phyloP scores from a whole-genome alignment of 2,113 vertebrate species.

The Malurus alboscapulatus region DNA sequence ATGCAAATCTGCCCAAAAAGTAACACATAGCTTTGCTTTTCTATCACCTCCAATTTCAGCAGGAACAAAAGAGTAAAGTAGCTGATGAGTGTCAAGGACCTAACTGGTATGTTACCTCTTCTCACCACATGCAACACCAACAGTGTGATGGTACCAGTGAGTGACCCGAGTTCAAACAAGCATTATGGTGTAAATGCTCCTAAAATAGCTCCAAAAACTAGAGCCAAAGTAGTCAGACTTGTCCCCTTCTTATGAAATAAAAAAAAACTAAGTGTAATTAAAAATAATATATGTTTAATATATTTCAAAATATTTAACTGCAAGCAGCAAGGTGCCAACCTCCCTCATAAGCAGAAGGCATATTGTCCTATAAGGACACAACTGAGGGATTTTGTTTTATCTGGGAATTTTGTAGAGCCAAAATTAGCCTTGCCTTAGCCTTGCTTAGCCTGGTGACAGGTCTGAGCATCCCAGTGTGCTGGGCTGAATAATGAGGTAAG shows the following conservation, averaged over 20 bases:
- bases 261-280: background rate
- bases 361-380: background rate
- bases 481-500: background rate
- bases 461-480: background rate
- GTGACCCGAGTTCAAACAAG: background rate
- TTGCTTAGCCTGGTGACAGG: background rate
- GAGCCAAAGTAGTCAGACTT: background rate
- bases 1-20: background rate
- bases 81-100: slow-evolving; percentile 1
- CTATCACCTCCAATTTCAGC: slow-evolving; percentile 20
- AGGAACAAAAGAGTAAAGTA: slow-evolving; percentile 30
- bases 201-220: slow-evolving; percentile 38
- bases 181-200: slow-evolving; percentile 11
- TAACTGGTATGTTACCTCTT: slow-evolving; percentile 9
- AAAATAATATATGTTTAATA: background rate
- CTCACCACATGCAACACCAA: background rate
- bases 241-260: slow-evolving; percentile 1
- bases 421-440: background rate
- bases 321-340: background rate
- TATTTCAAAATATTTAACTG: background rate
- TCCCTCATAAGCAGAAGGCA: background rate
- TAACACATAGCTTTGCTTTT: background rate
- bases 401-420: background rate
- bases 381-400: background rate
- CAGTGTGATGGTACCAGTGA: background rate